A percentile compares a stretch with the other conserved stretches of the same genome.
phyloP scores from a whole-genome alignment of 2,797 vertebrate genomes.

The Molossus molossus region DNA sequence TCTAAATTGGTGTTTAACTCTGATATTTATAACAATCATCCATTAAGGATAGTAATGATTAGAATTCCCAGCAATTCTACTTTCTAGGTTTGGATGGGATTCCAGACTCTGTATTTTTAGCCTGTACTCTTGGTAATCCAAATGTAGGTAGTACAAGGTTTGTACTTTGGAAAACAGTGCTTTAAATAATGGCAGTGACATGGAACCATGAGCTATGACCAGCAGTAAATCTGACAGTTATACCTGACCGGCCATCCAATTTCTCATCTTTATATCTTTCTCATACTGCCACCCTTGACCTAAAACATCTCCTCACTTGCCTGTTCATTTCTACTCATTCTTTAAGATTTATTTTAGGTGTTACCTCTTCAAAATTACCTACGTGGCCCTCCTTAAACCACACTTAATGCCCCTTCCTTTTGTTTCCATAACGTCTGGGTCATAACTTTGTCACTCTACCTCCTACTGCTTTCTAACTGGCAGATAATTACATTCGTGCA shows the following conservation, averaged over 20 bases:
- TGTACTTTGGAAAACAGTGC: constrained; percentile 2
- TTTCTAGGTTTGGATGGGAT: not conserved
- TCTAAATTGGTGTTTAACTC: not conserved
- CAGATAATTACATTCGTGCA: not conserved
- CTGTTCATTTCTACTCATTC: constrained; percentile 4
- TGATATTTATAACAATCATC: not conserved
- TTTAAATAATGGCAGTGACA: not conserved
- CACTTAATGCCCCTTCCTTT: not conserved
- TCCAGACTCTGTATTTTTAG: constrained; percentile 4
- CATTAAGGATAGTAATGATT: not conserved
- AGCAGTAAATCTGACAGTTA: not conserved
- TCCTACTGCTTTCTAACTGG: not conserved
- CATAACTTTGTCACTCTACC: not conserved
- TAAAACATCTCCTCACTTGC: not conserved
- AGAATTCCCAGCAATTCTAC: not conserved
- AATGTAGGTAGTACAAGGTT: not conserved
- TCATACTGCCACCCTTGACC: not conserved
- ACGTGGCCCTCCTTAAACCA: not conserved
- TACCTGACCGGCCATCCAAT: not conserved
- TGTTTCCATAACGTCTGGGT: not conserved
- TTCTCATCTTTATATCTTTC: not conserved
- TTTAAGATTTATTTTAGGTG: constrained; percentile 4
- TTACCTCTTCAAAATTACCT: not conserved
- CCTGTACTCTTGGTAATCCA: not conserved
- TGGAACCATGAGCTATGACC: not conserved